These are phyloP conservation scores for Poeciliopsis retropinna DNA, from an alignment of 2,113 vertebrate species.

Conservation along the genomic window DNA sequence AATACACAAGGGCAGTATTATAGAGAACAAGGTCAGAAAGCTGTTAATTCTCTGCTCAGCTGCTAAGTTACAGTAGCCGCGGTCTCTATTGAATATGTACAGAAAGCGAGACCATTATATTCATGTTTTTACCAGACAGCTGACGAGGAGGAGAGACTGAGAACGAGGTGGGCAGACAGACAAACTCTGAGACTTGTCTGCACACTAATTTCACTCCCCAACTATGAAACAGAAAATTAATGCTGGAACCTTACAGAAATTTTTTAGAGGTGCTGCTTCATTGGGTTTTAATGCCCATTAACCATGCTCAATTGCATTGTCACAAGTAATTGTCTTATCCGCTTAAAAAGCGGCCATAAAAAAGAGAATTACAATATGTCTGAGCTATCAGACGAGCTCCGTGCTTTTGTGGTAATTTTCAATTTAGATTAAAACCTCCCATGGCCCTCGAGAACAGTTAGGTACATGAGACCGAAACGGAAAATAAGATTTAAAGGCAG, in stretches of 20 bases:
- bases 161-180: constrained; percentile 23
- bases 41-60: constrained; percentile 57
- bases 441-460: constrained; percentile 36
- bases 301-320: constrained; percentile 79
- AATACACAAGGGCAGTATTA: constrained; percentile 73
- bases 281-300: constrained; percentile 76
- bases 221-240: constrained; percentile 70
- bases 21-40: constrained; percentile 64
- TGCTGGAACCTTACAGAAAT: constrained; percentile 64
- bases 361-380: constrained; percentile 73
- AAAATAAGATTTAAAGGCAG: constrained; percentile 59
- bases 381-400: constrained; percentile 60
- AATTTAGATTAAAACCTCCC: constrained; percentile 73
- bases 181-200: constrained; percentile 47
- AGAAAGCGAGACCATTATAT: constrained; percentile 56
- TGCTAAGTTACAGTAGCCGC: constrained; percentile 64
- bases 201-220: constrained; percentile 60
- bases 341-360: constrained; percentile 74
- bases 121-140: constrained; percentile 41
- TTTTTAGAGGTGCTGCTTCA: constrained; percentile 63
- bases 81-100: constrained; percentile 46
- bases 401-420: constrained; percentile 74
- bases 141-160: constrained; percentile 40
- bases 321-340: constrained; percentile 82
- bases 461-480: constrained; percentile 33